Base-by-base conservation (phyloP, 2,888 invertebrate genomes). In the Lithodes maja region DNA sequence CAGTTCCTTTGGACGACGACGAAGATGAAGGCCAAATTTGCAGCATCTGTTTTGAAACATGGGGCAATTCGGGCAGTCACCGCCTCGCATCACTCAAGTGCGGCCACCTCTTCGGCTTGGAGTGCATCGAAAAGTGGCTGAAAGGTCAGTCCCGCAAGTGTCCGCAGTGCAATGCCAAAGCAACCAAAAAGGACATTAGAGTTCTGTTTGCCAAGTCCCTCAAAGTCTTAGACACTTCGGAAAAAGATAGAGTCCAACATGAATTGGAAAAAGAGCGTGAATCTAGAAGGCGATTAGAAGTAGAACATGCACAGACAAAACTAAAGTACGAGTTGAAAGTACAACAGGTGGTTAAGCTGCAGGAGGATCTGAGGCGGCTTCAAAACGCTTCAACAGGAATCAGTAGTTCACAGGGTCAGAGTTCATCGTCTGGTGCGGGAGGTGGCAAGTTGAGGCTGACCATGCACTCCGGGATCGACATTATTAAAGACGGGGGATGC, bases 41-140 rank as follows among this genome's bases (percentile, higher is more conserved):
- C 92, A 96, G 98, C 0, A 98, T 99, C 92, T 99, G 99, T 93
- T 95, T 98, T 92, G 98, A 98, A 86, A 94, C 95, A 1, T 99
- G 98, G 97, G 97, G 96, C 2, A 97, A 96, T 93, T 95, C 96
- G 0, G 99, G 98, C 0, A 95, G 95, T 0, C 99, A 99, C 93
- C 95, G 98, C 85, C 94, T 99, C 1, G 96, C 96, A n/a, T 96
- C 97, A 0, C 94, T 99, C 7, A 96, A 96, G 93, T 99, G 99
- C 94, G 99, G 99, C 0, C 99, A 99, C 94, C 94, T 99, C 5
- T 99, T 98, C 94, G 99, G 99, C 0, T 94, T 95, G 0, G 95
- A 95, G 33, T 99, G 99, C 93, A 96, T 98, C 7, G 94, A 95
- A 84, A 95, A 96, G 68, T 98, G 98, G 98, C 93, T 98, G 3